These are phyloP conservation scores for Pitangus sulphuratus DNA, from an alignment of 2,797 vertebrate genomes.

Conservation along the genomic window DNA sequence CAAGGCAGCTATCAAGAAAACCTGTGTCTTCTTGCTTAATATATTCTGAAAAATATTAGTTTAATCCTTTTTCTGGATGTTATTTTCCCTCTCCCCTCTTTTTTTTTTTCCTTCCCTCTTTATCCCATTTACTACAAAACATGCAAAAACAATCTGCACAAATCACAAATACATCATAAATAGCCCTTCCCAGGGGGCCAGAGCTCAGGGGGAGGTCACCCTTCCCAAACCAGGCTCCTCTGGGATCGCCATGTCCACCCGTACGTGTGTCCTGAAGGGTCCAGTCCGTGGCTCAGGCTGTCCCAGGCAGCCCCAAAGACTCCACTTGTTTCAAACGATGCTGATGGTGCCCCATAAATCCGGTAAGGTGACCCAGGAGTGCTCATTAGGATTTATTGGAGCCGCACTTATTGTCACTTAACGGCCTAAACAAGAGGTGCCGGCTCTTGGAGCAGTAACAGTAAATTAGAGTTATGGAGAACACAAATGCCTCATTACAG, in stretches of 20 bases:
- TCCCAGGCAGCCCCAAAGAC: neutral
- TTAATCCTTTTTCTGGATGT: rapidly evolving
- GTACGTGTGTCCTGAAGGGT: neutral
- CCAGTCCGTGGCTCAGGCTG: neutral
- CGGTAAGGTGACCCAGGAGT: slow-evolving; percentile 71
- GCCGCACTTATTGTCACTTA: slow-evolving; percentile 66
- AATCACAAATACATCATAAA: no score
- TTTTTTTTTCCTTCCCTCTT: neutral
- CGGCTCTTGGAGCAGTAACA: slow-evolving; percentile 41
- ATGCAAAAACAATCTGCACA: rapidly evolving
- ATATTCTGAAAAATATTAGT: neutral
- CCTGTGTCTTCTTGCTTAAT: neutral
- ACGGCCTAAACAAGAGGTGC: slow-evolving; percentile 62
- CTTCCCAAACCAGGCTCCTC: neutral
- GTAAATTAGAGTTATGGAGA: slow-evolving; percentile 63
- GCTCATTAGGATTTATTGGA: slow-evolving; percentile 55
- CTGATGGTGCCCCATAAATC: slow-evolving; percentile 25
- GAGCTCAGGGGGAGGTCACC: neutral
- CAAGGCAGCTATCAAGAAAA: neutral
- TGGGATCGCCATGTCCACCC: rapidly evolving
- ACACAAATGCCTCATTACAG: slow-evolving; percentile 73
- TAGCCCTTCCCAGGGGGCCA: no score
- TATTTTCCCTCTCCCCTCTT: neutral
- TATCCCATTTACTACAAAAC: neutral
- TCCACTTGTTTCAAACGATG: neutral